Evolutionary conservation across 2,888 invertebrate species (phyloP), one percentile per base, ranked within the genome.

Genomic region (Pollenia amentaria): DNA sequence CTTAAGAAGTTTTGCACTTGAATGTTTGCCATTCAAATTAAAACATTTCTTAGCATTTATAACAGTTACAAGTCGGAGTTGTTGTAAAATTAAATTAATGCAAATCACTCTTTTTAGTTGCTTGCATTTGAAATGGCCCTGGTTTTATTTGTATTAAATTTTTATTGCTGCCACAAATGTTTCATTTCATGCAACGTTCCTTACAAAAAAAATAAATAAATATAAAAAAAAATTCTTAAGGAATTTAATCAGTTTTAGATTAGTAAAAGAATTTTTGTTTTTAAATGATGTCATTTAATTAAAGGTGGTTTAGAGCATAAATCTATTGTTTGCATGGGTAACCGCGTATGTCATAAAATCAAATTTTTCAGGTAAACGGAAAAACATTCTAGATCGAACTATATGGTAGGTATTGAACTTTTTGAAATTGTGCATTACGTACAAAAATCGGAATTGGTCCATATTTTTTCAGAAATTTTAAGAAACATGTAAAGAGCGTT

Each of bases 101-200:
- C 76, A 82, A 70, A 76, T 82, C 60, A 82, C 67, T 62, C n/a
- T 14, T 70, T 67, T 51, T 14, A 76, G n/a, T 82, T 76, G 62
- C 12, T 75, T 60, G 18, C 12, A 40, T 64, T 82, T 70, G 44
- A 11, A 53, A 70, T 76, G 69, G 44, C 69, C 69, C 38, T 70
- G 62, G 10, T 55, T 29, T 46, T 55, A 76, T 40, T 82, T 18
- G 44, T 55, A 62, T 29, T 46, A 46, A 70, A 29, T 62, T 48
- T 67, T 11, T 62, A 42, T 46, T 76, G 40, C 48, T 29, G 48
- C 29, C 46, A 48, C 14, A n/a, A 29, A 29, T 16, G 14, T 57
- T 29, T 29, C 29, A 29, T 6, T 29, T 12, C 16, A 73, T 57
- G 51, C n/a, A 64, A 12, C 18, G 16, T 2, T 51, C 10, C 53